A percentile compares a stretch with the other conserved stretches of the same genome.
These are phyloP conservation scores for Artibeus lituratus DNA, from an alignment of 2,797 vertebrate species.

Conservation along the genomic window DNA sequence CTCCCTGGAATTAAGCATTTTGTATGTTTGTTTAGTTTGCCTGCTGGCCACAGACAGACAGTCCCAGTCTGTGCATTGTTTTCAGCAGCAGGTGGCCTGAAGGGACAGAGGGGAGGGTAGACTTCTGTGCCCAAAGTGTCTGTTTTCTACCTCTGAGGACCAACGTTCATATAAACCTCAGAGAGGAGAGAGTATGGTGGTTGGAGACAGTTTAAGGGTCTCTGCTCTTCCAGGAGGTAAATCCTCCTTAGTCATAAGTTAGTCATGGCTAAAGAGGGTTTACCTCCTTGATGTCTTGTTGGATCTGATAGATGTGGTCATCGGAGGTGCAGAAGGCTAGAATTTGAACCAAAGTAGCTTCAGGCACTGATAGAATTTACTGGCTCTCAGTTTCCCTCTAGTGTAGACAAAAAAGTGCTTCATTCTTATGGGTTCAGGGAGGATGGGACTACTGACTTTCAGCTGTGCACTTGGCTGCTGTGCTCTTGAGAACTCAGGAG, in stretches of 20 bases:
- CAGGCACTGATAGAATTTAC: not conserved
- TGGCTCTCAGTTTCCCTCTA: not conserved
- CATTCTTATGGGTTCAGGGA: not conserved
- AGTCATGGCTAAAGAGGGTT: not conserved
- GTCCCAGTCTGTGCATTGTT: not conserved
- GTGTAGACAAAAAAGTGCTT: not conserved
- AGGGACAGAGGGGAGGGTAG: not conserved
- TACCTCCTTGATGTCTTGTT: not conserved
- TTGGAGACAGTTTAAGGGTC: not conserved
- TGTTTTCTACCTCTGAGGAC: not conserved
- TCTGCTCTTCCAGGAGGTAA: not conserved
- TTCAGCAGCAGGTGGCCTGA: not conserved
- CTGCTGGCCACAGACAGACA: not conserved
- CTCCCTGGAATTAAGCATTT: not conserved
- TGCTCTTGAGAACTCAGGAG: not conserved
- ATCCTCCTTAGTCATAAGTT: not conserved
- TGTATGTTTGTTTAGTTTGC: not conserved
- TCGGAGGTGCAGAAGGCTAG: not conserved
- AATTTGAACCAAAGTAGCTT: not conserved
- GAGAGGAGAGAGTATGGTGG: not conserved
- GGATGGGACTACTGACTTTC: fast-evolving
- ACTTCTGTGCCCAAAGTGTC: not conserved
- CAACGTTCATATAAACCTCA: not conserved
- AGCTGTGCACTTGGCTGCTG: not conserved
- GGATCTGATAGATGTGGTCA: not conserved